These are phyloP conservation scores for Ceratotherium simum DNA, from an alignment of 2,113 vertebrate species.

Conservation along the genomic window DNA sequence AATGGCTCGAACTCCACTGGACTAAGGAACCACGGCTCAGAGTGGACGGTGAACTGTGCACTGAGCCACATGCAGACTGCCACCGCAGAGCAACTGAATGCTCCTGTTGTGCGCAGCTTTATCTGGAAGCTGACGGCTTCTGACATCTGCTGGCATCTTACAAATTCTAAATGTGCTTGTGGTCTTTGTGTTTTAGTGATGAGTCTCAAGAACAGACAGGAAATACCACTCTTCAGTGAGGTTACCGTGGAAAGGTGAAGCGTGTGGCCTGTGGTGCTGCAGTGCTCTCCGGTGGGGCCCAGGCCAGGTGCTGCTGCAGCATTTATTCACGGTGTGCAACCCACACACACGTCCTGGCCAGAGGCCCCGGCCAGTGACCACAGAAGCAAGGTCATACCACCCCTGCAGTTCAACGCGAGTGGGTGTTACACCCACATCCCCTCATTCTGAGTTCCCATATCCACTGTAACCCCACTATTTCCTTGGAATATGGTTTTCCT, in stretches of 20 bases:
- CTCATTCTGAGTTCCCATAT: background rate
- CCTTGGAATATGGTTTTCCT: background rate
- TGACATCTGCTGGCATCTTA: background rate
- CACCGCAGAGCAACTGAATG: background rate
- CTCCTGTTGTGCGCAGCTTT: background rate
- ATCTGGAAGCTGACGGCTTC: background rate
- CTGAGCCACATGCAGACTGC: background rate
- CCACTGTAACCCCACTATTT: background rate
- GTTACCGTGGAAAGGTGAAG: too few species aligned
- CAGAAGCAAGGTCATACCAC: background rate
- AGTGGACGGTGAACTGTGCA: background rate
- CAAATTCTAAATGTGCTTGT: background rate
- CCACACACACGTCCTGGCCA: background rate
- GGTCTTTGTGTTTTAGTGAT: background rate
- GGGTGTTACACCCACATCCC: too few species aligned
- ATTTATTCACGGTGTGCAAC: background rate
- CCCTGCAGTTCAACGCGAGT: too few species aligned
- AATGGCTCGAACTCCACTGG: background rate
- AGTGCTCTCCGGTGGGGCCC: background rate
- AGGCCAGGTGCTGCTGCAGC: background rate
- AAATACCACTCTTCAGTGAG: background rate
- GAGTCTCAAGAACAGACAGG: background rate
- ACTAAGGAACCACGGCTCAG: rapidly evolving
- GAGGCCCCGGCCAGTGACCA: background rate
- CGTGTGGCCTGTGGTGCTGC: too few species aligned